These are phyloP conservation scores for Oscheius sp. DNA, from an alignment of 2,888 invertebrate species.

Conservation along the genomic window DNA sequence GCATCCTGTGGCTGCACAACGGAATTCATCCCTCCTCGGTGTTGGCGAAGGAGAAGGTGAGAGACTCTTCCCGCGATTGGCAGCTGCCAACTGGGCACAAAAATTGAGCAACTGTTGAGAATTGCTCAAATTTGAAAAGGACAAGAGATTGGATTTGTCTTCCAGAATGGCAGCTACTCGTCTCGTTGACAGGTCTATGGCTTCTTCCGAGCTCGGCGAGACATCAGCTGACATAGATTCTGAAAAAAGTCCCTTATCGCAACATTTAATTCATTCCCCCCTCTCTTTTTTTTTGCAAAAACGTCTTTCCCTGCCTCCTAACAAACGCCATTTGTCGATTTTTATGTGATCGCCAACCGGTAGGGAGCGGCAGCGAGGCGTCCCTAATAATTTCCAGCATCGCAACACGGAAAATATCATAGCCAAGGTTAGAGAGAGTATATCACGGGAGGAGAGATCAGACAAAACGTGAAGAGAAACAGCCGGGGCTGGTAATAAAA, in stretches of 20 bases:
- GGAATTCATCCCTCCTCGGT: conserved; percentile 12
- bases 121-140: conserved; percentile 26
- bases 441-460: neutral
- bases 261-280: neutral
- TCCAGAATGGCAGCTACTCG: conserved; percentile 21
- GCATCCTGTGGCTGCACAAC: conserved; percentile 23
- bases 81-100: conserved; percentile 47
- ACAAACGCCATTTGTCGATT: conserved; percentile 11
- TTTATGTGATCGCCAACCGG: conserved; percentile 29
- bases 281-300: neutral
- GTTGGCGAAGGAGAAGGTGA: conserved; percentile 21
- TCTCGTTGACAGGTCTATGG: conserved; percentile 44
- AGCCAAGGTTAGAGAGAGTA: conserved; percentile 11
- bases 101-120: conserved; percentile 28
- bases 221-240: conserved; percentile 19
- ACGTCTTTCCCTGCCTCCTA: neutral
- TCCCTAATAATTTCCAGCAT: conserved; percentile 26
- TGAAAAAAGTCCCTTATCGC: neutral
- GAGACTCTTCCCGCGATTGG: conserved; percentile 7
- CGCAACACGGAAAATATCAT: conserved; percentile 28
- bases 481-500: conserved; percentile 26
- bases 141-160: conserved; percentile 33
- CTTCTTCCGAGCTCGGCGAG: conserved; percentile 18
- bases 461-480: conserved; percentile 4
- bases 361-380: conserved; percentile 5